Evolutionary conservation across 2,797 vertebrate genomes (phyloP), one percentile per base, ranked within the genome.

Genomic region (Scolopax bukidnonensis): DNA sequence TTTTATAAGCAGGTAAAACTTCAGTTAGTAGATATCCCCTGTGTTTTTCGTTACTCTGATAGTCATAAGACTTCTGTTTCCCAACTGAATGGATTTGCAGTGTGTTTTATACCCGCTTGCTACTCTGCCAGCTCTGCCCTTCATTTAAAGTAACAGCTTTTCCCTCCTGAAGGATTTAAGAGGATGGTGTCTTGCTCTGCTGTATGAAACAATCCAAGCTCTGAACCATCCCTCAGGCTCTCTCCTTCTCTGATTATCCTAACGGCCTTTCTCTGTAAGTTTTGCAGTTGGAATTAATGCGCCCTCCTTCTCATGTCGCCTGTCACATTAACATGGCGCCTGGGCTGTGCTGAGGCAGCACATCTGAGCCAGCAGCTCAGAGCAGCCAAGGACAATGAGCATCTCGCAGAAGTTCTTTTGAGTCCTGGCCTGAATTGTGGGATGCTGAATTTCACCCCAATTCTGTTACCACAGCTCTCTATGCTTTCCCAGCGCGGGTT

Each of bases 81-180:
- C 67, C 1, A 4, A 38, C 21, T 7, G 38, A 73, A 76, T 73
- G n/a, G 12, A 8, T 76, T 71, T 68, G 43, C 53, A 70, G 51
- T 81, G 87, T 80, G 64, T 38, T 91, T 93, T 78, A 36, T 69
- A 69, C 19, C 18, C 13, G 2, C 11, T 83, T 69, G 36, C 33
- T 75, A 18, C 73, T 88, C 50, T 78, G 45, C 68, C 85, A 78
- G 50, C 38, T 92, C 63, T 77, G 64, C 56, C 43, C 51, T 71
- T 75, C 32, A 76, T 63, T 65, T 95, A 41, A 65, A 84, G 20
- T 36, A 87, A 50, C 45, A 79, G 56, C 40, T 80, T 89, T 91
- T 89, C 24, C 40, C 87, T 90, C 36, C 61, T 84, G 61, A 79
- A 61, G 27, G 50, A 30, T 84, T 91, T 81, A 43, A 28, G 73